Conservation (phyloP, 1,140 invertebrate species). For the Bombus breviceps region DNA sequence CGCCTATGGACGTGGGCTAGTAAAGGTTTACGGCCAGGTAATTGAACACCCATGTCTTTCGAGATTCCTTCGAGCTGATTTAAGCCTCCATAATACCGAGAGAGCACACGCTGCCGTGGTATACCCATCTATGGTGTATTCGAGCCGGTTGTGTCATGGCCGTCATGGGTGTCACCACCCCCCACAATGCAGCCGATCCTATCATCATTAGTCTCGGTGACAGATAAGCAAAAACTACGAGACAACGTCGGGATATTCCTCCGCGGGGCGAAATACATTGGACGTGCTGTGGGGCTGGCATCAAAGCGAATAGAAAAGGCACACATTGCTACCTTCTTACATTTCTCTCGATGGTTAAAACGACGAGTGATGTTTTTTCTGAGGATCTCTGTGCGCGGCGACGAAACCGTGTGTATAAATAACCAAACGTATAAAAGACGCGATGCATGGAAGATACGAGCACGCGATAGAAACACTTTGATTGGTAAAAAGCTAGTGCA, state of each 20-base stretch:
- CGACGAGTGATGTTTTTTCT: not conserved
- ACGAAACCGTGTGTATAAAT: not conserved
- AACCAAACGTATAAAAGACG: not conserved
- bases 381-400: not conserved
- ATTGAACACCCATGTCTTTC: slow-evolving; percentile 74
- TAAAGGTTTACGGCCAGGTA: slow-evolving; percentile 74
- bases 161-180: slow-evolving; percentile 60
- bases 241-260: slow-evolving; percentile 18
- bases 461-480: slow-evolving; percentile 43
- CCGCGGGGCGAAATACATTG: not conserved
- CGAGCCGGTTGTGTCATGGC: slow-evolving; percentile 44
- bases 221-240: slow-evolving; percentile 43
- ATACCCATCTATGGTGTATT: slow-evolving; percentile 65
- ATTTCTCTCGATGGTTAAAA: not conserved
- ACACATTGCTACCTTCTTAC: no score
- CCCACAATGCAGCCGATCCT: slow-evolving; percentile 60
- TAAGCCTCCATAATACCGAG: slow-evolving; percentile 71
- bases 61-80: slow-evolving; percentile 71
- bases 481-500: slow-evolving; percentile 17
- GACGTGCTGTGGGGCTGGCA: slow-evolving; percentile 16
- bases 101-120: slow-evolving; percentile 55
- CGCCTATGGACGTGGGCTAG: slow-evolving; percentile 66
- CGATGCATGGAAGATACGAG: slow-evolving; percentile 24
- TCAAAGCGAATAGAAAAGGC: slow-evolving; percentile 14
- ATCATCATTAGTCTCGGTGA: slow-evolving; percentile 54